These are phyloP conservation scores for Poecilia velifera DNA, from an alignment of 2,797 vertebrate genomes.

Conservation along the genomic window DNA sequence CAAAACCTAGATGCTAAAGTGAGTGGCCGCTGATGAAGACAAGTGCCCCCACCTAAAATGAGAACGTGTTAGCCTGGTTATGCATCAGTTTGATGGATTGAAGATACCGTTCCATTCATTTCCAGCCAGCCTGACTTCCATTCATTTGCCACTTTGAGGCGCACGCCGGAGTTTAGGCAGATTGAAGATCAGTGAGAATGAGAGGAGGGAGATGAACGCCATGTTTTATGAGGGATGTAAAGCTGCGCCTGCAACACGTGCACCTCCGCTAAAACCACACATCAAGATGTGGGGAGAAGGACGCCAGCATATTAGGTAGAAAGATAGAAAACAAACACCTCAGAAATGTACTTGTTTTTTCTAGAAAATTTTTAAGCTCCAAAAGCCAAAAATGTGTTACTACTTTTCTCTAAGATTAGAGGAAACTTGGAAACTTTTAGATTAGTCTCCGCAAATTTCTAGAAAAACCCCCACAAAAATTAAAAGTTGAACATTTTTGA, in stretches of 20 bases:
- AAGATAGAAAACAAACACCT: no score
- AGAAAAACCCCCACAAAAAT: no score
- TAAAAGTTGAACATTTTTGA: no score
- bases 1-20: conserved; percentile 66
- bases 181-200: conserved; percentile 49
- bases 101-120: conserved; percentile 76
- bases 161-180: conserved; percentile 46
- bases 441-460: no score
- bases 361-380: no score
- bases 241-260: conserved; percentile 44
- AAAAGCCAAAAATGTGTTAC: no score
- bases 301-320: no score
- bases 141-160: conserved; percentile 73
- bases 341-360: no score
- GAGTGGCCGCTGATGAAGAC: conserved; percentile 77
- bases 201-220: conserved; percentile 50
- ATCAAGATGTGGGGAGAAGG: neutral
- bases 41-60: conserved; percentile 60
- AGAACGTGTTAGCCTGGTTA: conserved; percentile 66
- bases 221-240: conserved; percentile 58
- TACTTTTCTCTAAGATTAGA: no score
- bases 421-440: no score
- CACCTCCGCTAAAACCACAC: conserved; percentile 48
- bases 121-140: conserved; percentile 66
- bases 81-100: conserved; percentile 82